These are phyloP conservation scores for Labrus mixtus DNA, from an alignment of 2,113 vertebrate species.

Conservation along the genomic window DNA sequence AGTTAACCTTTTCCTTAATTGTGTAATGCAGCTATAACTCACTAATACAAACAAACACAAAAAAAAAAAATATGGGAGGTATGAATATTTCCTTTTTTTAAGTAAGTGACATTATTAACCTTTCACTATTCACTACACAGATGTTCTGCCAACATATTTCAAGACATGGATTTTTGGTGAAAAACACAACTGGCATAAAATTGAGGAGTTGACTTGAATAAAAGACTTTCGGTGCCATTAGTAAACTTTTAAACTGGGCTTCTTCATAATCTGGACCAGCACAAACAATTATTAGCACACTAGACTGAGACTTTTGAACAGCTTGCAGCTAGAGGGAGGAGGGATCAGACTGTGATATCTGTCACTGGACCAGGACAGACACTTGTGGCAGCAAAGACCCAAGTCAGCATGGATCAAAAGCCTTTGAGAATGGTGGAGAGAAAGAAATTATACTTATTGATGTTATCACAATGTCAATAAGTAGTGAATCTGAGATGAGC, in stretches of 20 bases:
- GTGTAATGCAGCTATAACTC: too few relatives aligned
- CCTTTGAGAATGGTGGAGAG: not conserved
- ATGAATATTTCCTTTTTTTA: not conserved
- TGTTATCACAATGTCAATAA: not conserved
- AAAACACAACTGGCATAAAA: not conserved
- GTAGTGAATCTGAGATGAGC: not conserved
- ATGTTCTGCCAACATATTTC: not conserved
- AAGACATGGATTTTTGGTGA: too few relatives aligned
- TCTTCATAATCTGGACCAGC: too few relatives aligned
- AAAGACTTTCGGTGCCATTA: not conserved
- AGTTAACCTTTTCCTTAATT: too few relatives aligned
- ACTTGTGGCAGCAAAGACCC: not conserved
- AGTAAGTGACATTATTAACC: not conserved
- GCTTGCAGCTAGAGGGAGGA: too few relatives aligned
- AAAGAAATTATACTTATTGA: not conserved
- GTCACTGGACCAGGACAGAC: not conserved
- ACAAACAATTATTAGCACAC: too few relatives aligned
- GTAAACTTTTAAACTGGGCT: not conserved
- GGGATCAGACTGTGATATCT: not conserved
- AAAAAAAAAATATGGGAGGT: too few relatives aligned
- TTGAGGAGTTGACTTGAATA: not conserved
- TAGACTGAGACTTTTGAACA: too few relatives aligned
- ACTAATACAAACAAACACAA: not conserved
- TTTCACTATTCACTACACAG: not conserved
- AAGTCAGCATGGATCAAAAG: not conserved